Conservation (phyloP, 1,140 invertebrate genomes). For the Dreissena rostriformis region DNA sequence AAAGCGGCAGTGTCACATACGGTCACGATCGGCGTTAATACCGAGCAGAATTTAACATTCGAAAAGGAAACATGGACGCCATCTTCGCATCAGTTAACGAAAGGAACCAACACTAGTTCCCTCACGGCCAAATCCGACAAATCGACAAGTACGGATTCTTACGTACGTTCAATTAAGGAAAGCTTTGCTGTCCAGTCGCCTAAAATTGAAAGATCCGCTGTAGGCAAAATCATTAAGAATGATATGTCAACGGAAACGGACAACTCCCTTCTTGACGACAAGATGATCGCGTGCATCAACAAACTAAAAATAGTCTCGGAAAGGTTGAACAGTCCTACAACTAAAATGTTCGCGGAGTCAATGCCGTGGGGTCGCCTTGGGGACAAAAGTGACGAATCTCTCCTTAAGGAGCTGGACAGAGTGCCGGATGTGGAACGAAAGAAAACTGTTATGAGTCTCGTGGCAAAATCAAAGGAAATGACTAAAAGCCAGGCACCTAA, state of each 20-base stretch:
- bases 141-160: constrained; percentile 68
- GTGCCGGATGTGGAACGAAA: constrained; percentile 64
- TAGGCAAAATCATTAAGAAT: constrained; percentile 63
- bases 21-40: constrained; percentile 72
- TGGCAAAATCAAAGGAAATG: constrained; percentile 64
- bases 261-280: constrained; percentile 62
- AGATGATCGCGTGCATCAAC: constrained; percentile 74
- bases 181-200: constrained; percentile 51
- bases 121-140: constrained; percentile 72
- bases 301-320: constrained; percentile 75
- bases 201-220: constrained; percentile 53
- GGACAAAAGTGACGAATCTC: constrained; percentile 14
- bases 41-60: constrained; percentile 70
- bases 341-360: constrained; percentile 59
- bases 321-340: constrained; percentile 73
- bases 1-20: constrained; percentile 42
- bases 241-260: constrained; percentile 70
- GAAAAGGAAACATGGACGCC: constrained; percentile 76
- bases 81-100: constrained; percentile 69
- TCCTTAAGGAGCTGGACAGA: constrained; percentile 33
- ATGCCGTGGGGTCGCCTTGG: constrained; percentile 52
- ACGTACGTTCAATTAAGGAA: constrained; percentile 38
- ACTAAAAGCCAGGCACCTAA: constrained; percentile 63
- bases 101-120: constrained; percentile 74
- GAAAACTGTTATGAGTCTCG: constrained; percentile 64